Conservation (phyloP, 1,140 invertebrate genomes). For the Zaprionus gabonicus region DNA sequence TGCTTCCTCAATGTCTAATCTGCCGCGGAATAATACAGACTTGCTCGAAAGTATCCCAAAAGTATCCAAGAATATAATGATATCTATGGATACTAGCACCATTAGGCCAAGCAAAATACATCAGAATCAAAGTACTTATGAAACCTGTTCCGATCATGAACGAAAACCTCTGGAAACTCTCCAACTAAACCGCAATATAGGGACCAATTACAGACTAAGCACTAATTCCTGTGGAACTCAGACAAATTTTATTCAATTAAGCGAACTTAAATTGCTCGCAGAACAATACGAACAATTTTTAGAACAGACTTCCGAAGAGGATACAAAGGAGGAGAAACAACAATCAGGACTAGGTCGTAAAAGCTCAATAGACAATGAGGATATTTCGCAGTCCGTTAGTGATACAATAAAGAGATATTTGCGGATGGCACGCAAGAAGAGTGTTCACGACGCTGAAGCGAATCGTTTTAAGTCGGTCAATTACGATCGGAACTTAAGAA, state of each 20-base stretch:
- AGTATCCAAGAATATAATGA: background rate
- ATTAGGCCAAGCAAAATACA: background rate
- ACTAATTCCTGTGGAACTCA: slow-evolving; percentile 61
- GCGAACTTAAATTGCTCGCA: slow-evolving; percentile 63
- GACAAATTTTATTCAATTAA: slow-evolving; percentile 70
- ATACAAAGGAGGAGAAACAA: slow-evolving; percentile 34
- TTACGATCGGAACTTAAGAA: slow-evolving; percentile 92
- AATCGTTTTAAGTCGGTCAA: slow-evolving; percentile 94
- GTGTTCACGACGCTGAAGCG: slow-evolving; percentile 89
- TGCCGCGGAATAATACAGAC: slow-evolving; percentile 19
- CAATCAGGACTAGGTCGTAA: slow-evolving; percentile 76
- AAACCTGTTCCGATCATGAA: slow-evolving; percentile 13
- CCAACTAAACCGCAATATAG: background rate
- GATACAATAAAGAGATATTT: slow-evolving; percentile 93
- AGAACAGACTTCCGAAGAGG: slow-evolving; percentile 57
- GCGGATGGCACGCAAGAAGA: slow-evolving; percentile 93
- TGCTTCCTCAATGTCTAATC: slow-evolving; percentile 18
- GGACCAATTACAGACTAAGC: background rate
- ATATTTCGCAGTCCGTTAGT: slow-evolving; percentile 93
- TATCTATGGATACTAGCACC: background rate
- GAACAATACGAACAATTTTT: slow-evolving; percentile 52
- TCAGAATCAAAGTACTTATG: slow-evolving; percentile 1
- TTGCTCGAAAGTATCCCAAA: slow-evolving; percentile 8
- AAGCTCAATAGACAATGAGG: slow-evolving; percentile 92
- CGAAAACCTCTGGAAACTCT: slow-evolving; percentile 21